A percentile compares a stretch with the other conserved stretches of the same genome.
Evolutionary conservation across 2,113 vertebrate species (phyloP).

Genomic region (Sprattus sprattus): DNA sequence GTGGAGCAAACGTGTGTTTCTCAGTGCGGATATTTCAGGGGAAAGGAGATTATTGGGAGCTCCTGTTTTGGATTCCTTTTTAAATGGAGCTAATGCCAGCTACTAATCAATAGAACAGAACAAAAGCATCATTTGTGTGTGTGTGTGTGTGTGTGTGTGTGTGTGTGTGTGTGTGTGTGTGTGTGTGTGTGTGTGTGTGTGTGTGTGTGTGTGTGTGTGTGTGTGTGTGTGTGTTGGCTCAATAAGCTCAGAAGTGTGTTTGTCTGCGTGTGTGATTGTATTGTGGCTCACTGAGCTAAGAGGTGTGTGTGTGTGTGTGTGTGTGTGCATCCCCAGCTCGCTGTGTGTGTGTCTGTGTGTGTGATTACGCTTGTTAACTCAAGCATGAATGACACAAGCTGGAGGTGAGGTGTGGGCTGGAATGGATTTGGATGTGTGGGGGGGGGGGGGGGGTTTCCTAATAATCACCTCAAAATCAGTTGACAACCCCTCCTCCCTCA

Average conservation of each 20-base stretch:
- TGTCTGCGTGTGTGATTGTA: neutral
- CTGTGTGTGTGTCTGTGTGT: neutral
- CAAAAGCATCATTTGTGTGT: neutral
- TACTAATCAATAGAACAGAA: neutral
- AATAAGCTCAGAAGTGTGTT: neutral
- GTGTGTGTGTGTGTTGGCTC: neutral
- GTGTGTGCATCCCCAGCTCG: neutral
- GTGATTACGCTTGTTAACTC: neutral
- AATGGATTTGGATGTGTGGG: neutral
- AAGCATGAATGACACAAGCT: neutral
- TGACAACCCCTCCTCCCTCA: slow-evolving; percentile 20
- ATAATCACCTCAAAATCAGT: slow-evolving; percentile 43
- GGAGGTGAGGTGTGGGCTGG: neutral
- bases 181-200: neutral
- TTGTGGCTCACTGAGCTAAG: no score
- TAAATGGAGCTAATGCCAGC: neutral
- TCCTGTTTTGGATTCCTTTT: neutral
- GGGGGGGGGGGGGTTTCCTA: neutral
- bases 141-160: slow-evolving; percentile 4
- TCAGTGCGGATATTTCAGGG: neutral
- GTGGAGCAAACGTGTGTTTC: neutral
- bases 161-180: neutral
- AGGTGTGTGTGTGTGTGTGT: neutral
- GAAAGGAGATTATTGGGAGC: neutral
- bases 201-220: neutral